These are phyloP conservation scores for Xylota segnis DNA, from an alignment of 2,888 invertebrate genomes.

Conservation along the genomic window DNA sequence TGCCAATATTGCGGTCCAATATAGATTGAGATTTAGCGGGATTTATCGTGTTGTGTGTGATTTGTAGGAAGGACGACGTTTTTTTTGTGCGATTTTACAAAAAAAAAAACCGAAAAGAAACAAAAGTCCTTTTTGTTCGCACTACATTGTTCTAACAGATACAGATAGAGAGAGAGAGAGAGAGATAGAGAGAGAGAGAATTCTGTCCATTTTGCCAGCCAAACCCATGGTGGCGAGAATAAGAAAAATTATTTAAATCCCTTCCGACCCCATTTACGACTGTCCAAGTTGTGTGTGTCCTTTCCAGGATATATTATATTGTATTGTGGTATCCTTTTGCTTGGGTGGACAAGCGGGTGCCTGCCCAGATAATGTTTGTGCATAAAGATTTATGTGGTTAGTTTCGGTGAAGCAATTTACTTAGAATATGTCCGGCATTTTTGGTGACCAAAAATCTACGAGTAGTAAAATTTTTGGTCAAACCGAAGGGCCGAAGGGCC, in stretches of 20 bases:
- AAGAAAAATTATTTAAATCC: conserved; percentile 76
- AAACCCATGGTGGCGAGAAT: conserved; percentile 34
- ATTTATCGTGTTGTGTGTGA: conserved; percentile 60
- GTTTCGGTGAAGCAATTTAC: conserved; percentile 77
- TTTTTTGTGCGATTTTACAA: not conserved
- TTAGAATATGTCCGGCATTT: conserved; percentile 77
- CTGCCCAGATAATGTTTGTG: conserved; percentile 73
- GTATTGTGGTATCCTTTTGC: conserved; percentile 72
- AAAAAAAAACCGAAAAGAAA: conserved; percentile 7
- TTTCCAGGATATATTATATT: conserved; percentile 72
- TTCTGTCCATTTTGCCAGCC: conserved; percentile 20
- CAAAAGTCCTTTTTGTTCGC: conserved; percentile 24
- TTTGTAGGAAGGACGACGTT: conserved; percentile 1
- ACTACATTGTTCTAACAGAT: conserved; percentile 46
- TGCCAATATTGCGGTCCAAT: conserved; percentile 67
- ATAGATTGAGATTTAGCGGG: conserved; percentile 67
- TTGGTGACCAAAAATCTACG: conserved; percentile 73
- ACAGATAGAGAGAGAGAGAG: not conserved
- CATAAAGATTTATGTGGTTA: conserved; percentile 77
- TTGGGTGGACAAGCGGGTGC: conserved; percentile 66
- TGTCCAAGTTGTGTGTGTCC: conserved; percentile 60
- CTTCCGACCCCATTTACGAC: conserved; percentile 64
- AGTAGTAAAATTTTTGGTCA: conserved; percentile 59
- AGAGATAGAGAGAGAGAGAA: not conserved
- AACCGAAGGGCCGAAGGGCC: not conserved